Base-by-base conservation (phyloP, 2,888 invertebrate genomes). In the Sussaba pulchella region DNA sequence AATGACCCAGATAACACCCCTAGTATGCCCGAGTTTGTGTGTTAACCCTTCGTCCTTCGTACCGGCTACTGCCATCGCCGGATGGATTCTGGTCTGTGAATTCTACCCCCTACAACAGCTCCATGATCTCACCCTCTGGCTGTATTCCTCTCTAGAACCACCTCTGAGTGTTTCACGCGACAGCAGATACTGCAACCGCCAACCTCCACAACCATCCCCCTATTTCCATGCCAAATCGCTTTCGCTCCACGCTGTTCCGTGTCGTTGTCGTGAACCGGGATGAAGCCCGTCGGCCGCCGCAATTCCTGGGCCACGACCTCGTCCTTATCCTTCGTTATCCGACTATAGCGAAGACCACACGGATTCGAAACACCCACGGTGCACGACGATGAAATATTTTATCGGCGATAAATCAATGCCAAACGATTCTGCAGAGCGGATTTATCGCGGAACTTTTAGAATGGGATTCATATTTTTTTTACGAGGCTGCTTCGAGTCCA, bases 221-320 rank as follows among this genome's bases (percentile, higher is more conserved):
- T 26, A 78, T 78, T 78, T 74, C 72, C 73, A 78, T 78, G 63
- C 54, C 39, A 31, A 78, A 73, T 78, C 63, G 78, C 54, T 78
- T 41, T 45, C 36, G 67, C 12, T 45, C 50, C 63, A 41, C 47
- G 41, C 31, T 54, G 41, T 17, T 26, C 26, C n/a, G 10, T 17
- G 41, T 43, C 2, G 6, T 0, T 19, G 8, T 19, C 14, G 61
- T 41, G 19, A 19, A 12, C 8, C 21, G 12, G 9, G 39, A 36
- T 12, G 59, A 39, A 41, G 12, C 26, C n/a, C n/a, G n/a, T 3
- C 26, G n/a, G 12, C n/a, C 14, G 26, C 14, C 41, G 63, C 64
- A 59, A 31, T 61, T 14, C 47, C 43, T 9, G 45, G 39, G n/a
- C n/a, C 39, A 45, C 36, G 31, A 57, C 5, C 54, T 47, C 41